A percentile compares a stretch with the other conserved stretches of the same genome.
Evolutionary conservation across 2,797 vertebrate genomes (phyloP).

Genomic region (Pseudomugil tenellus): DNA sequence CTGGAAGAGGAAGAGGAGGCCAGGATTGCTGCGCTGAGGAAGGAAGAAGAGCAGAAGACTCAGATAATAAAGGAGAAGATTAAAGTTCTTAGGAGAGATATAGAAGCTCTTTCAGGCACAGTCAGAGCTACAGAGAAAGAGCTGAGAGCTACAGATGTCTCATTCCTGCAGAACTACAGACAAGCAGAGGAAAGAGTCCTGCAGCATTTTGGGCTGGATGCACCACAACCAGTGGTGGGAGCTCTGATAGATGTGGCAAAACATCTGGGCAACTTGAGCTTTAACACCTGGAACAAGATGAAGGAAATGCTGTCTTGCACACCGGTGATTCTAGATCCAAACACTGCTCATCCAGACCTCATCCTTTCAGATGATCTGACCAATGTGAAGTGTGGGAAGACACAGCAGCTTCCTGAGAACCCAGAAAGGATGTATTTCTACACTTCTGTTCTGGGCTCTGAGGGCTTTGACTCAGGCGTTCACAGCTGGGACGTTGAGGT

Average conservation of each 20-base stretch:
- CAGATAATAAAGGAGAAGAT: neutral
- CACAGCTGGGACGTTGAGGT: neutral
- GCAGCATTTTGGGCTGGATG: neutral
- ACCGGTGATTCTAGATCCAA: neutral
- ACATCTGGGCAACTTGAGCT: neutral
- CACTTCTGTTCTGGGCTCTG: neutral
- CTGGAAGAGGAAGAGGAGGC: neutral
- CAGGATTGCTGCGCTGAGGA: neutral
- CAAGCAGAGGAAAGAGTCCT: neutral
- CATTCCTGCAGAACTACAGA: neutral
- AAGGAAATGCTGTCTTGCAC: neutral
- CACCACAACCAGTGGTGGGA: neutral
- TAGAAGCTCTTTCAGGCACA: neutral
- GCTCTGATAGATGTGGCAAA: neutral
- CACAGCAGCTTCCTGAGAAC: neutral
- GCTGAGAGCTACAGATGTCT: neutral
- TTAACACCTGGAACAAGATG: too few species aligned
- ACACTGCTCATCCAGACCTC: neutral
- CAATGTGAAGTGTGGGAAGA: neutral
- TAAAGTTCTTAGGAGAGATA: neutral
- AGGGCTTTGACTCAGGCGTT: neutral
- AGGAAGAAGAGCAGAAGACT: neutral
- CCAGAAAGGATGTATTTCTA: neutral
- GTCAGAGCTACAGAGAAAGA: neutral
- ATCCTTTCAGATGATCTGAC: neutral